Base-by-base conservation (phyloP, 1,140 invertebrate species). In the Zelostemma sp. region DNA sequence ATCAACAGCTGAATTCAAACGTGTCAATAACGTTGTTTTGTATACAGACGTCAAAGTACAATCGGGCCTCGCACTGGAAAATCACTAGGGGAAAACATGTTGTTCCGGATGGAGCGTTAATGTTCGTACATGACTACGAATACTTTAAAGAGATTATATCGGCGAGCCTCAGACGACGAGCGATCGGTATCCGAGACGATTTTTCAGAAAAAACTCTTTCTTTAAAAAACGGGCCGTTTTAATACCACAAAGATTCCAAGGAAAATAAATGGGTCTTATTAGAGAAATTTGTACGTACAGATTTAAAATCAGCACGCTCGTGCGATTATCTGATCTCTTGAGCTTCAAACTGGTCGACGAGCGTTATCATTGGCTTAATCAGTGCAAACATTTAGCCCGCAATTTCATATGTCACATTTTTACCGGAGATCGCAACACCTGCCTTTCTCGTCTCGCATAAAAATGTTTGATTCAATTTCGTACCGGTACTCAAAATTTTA, bases 21-120 rank as follows among this genome's bases (percentile, higher is more conserved):
- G 73, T 75, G 79, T 80, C 80, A 81, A 81, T 82, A 80, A 72
- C 68, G 28, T 48, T 82, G 75, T 80, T 81, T 81, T 80, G 80
- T 80, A 81, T 79, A 81, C 80, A 82, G 72, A 78, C 64, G 73
- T 72, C 75, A 65, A 6, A 6, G 12, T 8, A 80, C 61, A 81
- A 79, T 77, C 57, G 67, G 40, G 33, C 40, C 69, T 67, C 63
- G 67, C 45, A 48, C 35, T 31, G 48, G 53, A 48, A 73, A 77
- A 76, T 68, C 68, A 50, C 68, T 68, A 59, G 73, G 51, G 47
- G 66, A 65, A 76, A 80, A 78, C 70, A 76, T 73, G 62, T 78
- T 77, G 68, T 55, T 73, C 54, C 53, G 28, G 17, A 40, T 38
- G 11, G 48, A 8, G 33, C 41, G 45, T 8, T n/a, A 50, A 55